A percentile compares a stretch with the other conserved stretches of the same genome.
Evolutionary conservation across 2,797 vertebrate species (phyloP).

Genomic region (Scomberomorus guttatus): DNA sequence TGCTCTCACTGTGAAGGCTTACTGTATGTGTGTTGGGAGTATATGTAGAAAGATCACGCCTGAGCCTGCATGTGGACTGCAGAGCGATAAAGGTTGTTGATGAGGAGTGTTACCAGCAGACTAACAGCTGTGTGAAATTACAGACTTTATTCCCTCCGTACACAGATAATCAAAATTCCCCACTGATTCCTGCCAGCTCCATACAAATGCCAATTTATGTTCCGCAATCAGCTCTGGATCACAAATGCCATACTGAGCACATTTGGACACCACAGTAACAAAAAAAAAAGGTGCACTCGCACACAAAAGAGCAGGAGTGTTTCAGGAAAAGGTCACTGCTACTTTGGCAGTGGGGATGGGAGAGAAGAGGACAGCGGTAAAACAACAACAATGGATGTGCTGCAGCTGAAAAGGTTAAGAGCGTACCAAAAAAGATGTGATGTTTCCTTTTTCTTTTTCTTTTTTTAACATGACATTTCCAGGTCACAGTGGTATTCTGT

Average conservation of each 20-base stretch:
- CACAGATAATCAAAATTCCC: not conserved
- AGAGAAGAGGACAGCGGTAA: slow-evolving; percentile 3
- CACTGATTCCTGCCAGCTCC: not conserved
- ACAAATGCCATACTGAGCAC: not conserved
- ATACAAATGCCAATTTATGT: not conserved
- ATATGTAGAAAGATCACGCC: too few species aligned
- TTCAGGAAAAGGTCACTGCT: slow-evolving; percentile 42
- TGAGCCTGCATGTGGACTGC: too few species aligned
- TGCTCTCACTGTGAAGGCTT: too few species aligned
- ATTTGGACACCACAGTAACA: not conserved
- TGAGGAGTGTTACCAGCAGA: not conserved
- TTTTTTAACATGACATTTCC: not conserved
- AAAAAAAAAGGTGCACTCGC: slow-evolving; percentile 7
- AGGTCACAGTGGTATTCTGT: not conserved
- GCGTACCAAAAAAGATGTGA: not conserved
- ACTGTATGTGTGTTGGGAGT: too few species aligned
- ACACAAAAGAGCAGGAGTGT: slow-evolving; percentile 21
- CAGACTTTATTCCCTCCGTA: not conserved
- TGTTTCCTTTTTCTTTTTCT: not conserved
- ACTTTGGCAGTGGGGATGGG: not conserved
- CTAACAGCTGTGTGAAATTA: not conserved
- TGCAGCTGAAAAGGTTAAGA: slow-evolving; percentile 39
- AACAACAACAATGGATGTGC: slow-evolving; percentile 26
- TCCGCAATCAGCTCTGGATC: not conserved
- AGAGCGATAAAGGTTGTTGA: too few species aligned